Evolutionary conservation across 2,888 invertebrate species (phyloP).

Genomic region (Alloplasta piceator): DNA sequence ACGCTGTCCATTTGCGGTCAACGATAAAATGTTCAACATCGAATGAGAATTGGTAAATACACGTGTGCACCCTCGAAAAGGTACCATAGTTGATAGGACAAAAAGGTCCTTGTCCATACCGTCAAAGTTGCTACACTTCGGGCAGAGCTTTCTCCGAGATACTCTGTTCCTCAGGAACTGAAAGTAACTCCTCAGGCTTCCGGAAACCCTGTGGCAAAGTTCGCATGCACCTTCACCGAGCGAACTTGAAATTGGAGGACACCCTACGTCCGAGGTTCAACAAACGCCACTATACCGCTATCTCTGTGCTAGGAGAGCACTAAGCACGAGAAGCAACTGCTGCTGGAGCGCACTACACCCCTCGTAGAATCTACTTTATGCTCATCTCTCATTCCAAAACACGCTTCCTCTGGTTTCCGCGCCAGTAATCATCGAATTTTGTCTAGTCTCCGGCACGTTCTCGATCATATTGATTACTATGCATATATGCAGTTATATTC

Average conservation of each 20-base stretch:
- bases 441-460: background rate
- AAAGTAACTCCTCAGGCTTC: conserved; percentile 54
- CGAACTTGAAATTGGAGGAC: conserved; percentile 64
- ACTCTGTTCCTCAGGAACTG: conserved; percentile 41
- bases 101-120: conserved; percentile 34
- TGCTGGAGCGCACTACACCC: conserved; percentile 7
- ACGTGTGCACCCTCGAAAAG: conserved; percentile 9
- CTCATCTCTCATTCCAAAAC: conserved; percentile 25
- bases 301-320: background rate
- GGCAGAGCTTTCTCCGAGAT: conserved; percentile 49
- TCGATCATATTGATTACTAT: background rate
- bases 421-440: conserved; percentile 32
- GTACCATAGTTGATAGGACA: conserved; percentile 40
- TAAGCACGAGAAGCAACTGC: background rate
- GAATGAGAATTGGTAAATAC: background rate
- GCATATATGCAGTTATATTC: background rate
- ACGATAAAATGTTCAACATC: background rate
- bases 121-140: conserved; percentile 44
- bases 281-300: conserved; percentile 8
- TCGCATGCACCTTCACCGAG: conserved; percentile 27
- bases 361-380: conserved; percentile 22
- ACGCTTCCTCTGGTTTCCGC: background rate
- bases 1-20: background rate
- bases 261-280: conserved; percentile 52
- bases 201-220: conserved; percentile 58